Conservation (phyloP, 2,113 vertebrate genomes). For the Cisticola juncidis region DNA sequence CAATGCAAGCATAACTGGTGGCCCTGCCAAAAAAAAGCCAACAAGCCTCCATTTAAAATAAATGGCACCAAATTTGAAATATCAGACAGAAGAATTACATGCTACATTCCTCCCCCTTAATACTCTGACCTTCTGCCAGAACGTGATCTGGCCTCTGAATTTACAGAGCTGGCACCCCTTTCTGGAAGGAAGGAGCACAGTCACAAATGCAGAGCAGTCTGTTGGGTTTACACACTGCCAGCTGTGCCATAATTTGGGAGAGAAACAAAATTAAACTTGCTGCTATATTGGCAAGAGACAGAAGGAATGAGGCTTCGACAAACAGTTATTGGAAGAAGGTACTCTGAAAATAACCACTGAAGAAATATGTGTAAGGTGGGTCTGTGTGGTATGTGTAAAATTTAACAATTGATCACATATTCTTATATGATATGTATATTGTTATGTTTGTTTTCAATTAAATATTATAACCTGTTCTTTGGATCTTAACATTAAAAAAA, state of each 20-base stretch:
- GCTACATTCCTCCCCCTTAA: background rate
- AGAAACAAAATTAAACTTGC: slow-evolving; percentile 25
- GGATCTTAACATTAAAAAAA: background rate
- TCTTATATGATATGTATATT: background rate
- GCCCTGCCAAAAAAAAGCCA: background rate
- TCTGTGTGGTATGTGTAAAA: background rate
- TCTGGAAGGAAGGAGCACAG: background rate
- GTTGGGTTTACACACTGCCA: background rate
- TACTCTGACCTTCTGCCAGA: background rate
- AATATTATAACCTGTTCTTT: background rate
- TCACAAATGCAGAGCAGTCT: background rate
- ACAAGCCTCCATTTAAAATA: background rate
- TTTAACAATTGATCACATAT: background rate
- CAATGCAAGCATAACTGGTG: background rate
- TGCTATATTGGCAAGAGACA: slow-evolving; percentile 26
- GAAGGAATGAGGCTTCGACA: background rate
- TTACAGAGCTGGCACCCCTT: background rate
- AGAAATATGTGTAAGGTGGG: background rate
- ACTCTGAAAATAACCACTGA: background rate
- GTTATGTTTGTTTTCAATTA: background rate
- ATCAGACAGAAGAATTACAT: background rate
- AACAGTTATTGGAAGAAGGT: background rate
- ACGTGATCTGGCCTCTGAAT: background rate
- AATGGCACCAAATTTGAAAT: background rate
- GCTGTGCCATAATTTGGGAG: background rate